A percentile compares a stretch with the other conserved stretches of the same genome.
These are phyloP conservation scores for Pycnonotus jocosus DNA, from an alignment of 2,113 vertebrate genomes.

Conservation along the genomic window DNA sequence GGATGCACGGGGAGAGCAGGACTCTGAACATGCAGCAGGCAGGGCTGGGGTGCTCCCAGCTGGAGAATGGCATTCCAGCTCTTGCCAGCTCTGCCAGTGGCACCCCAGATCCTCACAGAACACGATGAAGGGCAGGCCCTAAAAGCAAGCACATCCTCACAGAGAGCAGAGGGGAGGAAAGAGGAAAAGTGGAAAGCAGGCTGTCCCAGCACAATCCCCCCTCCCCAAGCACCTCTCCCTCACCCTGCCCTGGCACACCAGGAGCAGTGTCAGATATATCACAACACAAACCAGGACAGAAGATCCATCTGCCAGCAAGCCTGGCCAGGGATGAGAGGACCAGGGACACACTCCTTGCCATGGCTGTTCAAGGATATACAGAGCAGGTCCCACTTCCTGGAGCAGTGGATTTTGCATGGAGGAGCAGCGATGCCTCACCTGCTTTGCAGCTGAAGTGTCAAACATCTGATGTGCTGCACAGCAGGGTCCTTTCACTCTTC, in stretches of 20 bases:
- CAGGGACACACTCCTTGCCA: not conserved
- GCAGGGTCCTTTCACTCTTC: not conserved
- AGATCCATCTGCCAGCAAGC: not conserved
- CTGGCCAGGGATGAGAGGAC: not conserved
- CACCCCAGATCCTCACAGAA: not conserved
- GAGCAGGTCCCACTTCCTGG: not conserved
- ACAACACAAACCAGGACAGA: accelerated
- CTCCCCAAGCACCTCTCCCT: not conserved
- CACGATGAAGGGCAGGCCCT: accelerated
- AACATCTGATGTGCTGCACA: not conserved
- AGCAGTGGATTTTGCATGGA: not conserved
- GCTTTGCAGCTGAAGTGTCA: not conserved
- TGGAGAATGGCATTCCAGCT: not conserved
- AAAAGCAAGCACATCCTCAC: not conserved
- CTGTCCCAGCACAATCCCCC: not conserved
- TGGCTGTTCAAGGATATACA: not conserved
- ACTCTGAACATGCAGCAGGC: not conserved
- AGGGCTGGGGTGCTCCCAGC: not conserved
- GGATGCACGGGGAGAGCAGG: not conserved
- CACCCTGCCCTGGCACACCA: accelerated
- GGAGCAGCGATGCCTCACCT: not conserved
- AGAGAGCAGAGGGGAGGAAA: not conserved
- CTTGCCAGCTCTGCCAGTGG: not conserved
- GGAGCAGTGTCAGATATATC: not conserved
- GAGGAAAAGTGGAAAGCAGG: not conserved